phyloP scores from a whole-genome alignment of 1,140 invertebrate species.

The Oedothorax gibbosus region DNA sequence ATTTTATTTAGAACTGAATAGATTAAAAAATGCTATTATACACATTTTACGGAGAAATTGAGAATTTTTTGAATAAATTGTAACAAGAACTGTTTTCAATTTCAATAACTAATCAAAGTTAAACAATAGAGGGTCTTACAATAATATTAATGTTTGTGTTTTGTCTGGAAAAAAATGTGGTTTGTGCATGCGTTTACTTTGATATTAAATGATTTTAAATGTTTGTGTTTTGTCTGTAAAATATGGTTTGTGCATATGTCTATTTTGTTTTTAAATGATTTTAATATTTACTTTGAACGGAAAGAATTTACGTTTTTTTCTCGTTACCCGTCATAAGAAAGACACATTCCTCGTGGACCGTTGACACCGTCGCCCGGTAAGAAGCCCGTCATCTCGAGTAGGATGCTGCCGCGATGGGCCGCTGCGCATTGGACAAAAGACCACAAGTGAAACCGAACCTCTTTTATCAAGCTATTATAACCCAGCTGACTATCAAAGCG shows the following conservation, averaged over 20 bases:
- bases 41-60: too few relatives aligned
- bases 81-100: too few relatives aligned
- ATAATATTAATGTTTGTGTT: too few relatives aligned
- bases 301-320: not conserved
- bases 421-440: constrained; percentile 13
- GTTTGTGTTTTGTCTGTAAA: too few relatives aligned
- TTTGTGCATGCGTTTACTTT: too few relatives aligned
- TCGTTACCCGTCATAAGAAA: constrained; percentile 5
- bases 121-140: too few relatives aligned
- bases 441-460: constrained; percentile 40
- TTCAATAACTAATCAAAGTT: too few relatives aligned
- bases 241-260: not conserved
- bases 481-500: constrained; percentile 52
- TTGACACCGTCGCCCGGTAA: constrained; percentile 2
- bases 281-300: not conserved
- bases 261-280: not conserved
- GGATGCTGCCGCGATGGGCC: constrained; percentile 24
- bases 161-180: too few relatives aligned
- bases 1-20: too few relatives aligned
- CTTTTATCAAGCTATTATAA: constrained; percentile 26
- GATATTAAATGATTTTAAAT: too few relatives aligned
- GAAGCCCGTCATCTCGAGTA: not conserved
- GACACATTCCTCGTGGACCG: constrained; percentile 5
- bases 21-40: too few relatives aligned
- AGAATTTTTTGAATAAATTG: too few relatives aligned